Evolutionary conservation across 2,113 vertebrate species (phyloP), one percentile per base, ranked within the genome.

Genomic region (Gymnocephalus cernua): DNA sequence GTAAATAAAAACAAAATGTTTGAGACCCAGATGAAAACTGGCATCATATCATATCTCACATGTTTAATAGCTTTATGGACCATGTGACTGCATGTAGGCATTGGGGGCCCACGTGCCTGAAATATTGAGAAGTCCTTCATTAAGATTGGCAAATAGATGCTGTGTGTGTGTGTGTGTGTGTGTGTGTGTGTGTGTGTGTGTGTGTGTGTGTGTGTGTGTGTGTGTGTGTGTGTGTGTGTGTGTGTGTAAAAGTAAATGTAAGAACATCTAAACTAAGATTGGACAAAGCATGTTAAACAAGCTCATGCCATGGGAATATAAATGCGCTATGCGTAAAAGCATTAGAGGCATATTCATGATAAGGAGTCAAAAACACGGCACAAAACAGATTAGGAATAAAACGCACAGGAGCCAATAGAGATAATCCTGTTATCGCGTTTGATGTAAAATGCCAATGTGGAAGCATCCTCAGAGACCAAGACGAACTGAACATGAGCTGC

Each of bases 401-500:
- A 85, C 77, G 76, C 81, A 56, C 65, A 79, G 67, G 79, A 86
- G 74, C 83, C 78, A 78, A 61, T 62, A 23, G 78, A 83, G 86
- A 87, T 91, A 90, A 94, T 93, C 90, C 91, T 45, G 83, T 92
- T 91, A 90, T 93, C 90, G 88, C 19, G 47, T 81, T 86, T 75
- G 78, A 89, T 88, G 85, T 84, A 81, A 86, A 87, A 91, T 82
- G 76, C 91, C 86, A 88, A 85, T 73, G 88, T 89, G 82, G 71
- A 80, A 75, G 87, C 85, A 77, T 86, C 86, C 84, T 86, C 81
- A 19, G 84, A 91, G 91, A 91, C 58, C 35, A 14, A 80, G 69
- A 89, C 91, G 91, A 93, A 90, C 88, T 91, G 89, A 90, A 78
- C 71, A 67, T 89, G 89, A 93, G 85, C 80, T 80, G 91, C 88